These are phyloP conservation scores for Clunio marinus DNA, from an alignment of 2,888 invertebrate species.

Conservation along the genomic window DNA sequence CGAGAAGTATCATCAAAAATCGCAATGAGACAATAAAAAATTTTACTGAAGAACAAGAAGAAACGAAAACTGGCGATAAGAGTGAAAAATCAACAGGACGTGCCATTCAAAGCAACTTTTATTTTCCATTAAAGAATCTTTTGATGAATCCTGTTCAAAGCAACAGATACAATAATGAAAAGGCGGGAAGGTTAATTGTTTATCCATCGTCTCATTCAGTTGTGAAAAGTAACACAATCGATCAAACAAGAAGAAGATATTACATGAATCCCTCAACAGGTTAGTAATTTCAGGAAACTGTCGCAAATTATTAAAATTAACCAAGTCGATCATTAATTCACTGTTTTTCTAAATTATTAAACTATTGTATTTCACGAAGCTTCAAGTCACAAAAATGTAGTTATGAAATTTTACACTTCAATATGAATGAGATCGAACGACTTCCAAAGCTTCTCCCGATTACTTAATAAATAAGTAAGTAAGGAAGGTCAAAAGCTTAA, in stretches of 20 bases:
- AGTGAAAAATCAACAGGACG: conserved; percentile 27
- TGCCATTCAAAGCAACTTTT: conserved; percentile 35
- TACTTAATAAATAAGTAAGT: too few species aligned
- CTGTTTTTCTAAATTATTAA: too few species aligned
- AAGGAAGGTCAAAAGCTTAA: too few species aligned
- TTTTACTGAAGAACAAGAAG: neutral
- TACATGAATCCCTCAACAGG: neutral
- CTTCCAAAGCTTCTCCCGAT: too few species aligned
- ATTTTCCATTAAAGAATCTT: conserved; percentile 16
- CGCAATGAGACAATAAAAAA: too few species aligned
- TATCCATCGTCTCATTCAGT: conserved; percentile 31
- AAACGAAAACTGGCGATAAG: neutral
- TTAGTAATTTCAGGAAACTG: neutral
- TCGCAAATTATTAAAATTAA: neutral
- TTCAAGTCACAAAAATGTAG: too few species aligned
- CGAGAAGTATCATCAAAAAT: too few species aligned
- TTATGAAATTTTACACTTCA: too few species aligned
- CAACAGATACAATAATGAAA: conserved; percentile 26
- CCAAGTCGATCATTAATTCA: neutral
- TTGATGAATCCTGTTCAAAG: conserved; percentile 15
- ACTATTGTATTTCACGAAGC: too few species aligned
- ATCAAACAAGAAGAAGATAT: conserved; percentile 32
- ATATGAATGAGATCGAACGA: too few species aligned
- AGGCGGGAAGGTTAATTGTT: conserved; percentile 25
- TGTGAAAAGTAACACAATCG: conserved; percentile 16